Conservation (phyloP, 1,140 invertebrate genomes). For the Oryctes rhinoceros region DNA sequence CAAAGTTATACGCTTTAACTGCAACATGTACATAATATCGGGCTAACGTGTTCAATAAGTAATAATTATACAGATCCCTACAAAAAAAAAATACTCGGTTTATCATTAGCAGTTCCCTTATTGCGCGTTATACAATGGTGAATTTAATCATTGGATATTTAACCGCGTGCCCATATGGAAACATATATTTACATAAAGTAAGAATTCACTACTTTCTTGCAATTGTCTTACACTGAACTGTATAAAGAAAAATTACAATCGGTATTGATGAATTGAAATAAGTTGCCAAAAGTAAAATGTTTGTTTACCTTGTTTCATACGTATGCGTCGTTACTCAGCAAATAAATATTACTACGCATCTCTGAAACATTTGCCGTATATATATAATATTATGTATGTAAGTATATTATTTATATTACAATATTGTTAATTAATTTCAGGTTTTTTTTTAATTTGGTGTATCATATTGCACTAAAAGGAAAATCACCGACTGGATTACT, state of each 20-base stretch:
- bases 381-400: constrained; percentile 15
- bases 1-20: too few relatives aligned
- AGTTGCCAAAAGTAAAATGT: too few relatives aligned
- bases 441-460: constrained; percentile 35
- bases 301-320: too few relatives aligned
- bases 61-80: neutral
- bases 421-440: constrained; percentile 13
- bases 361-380: constrained; percentile 10
- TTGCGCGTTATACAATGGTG: too few relatives aligned
- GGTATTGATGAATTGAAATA: neutral
- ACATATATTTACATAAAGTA: too few relatives aligned
- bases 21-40: neutral
- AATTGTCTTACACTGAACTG: too few relatives aligned
- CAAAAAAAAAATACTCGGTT: neutral
- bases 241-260: too few relatives aligned
- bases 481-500: constrained; percentile 26
- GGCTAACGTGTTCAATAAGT: too few relatives aligned
- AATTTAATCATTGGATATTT: too few relatives aligned
- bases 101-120: too few relatives aligned
- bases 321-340: neutral
- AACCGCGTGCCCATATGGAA: too few relatives aligned
- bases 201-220: too few relatives aligned
- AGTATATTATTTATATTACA: constrained; percentile 32
- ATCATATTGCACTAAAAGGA: constrained; percentile 40
- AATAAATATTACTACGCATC: neutral